Evolutionary conservation across 1,140 invertebrate species (phyloP), one percentile per base, ranked within the genome.

Genomic region (Eufriesea mexicana): DNA sequence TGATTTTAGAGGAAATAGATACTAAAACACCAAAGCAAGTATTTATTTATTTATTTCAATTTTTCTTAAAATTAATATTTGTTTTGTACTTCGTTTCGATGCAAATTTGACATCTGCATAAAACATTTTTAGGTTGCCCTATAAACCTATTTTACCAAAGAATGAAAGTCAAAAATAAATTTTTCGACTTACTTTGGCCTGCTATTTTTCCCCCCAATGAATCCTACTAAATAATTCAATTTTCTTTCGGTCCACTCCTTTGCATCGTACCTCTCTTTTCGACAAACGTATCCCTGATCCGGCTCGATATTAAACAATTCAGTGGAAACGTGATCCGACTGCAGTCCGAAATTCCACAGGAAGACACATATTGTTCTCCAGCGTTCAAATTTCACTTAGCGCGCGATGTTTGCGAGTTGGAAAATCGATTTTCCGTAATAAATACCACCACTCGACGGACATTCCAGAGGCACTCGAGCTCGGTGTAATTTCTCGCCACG

Each of bases 401-500:
- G 59, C 49, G 35, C 35, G 59, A 47, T 20, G 28, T 35, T 77
- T 54, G 20, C 54, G 14, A 55, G 49, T 54, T 71, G 35, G 72
- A 73, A 51, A 87, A 87, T 87, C 85, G 82, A 87, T 87, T 84
- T 86, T 54, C 86, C 79, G 84, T 86, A 81, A 87, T 87, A 87
- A 87, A 87, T 87, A 87, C 73, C 70, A 49, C 51, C 68, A 68
- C 62, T 76, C 70, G 47, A 59, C 70, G 54, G 54, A 57, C 79
- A 74, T 57, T 76, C 51, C n/a, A 23, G 42, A 28, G 54, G 42
- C 54, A 82, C 76, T 84, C 76, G 85, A 74, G 78, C 59, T 59
- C 66, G 81, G 62, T 88, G 84, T 89, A 89, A 89, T 89, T 89
- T 89, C 87, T 89, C 81, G 73, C 75, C 71, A 67, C 64, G 74